Evolutionary conservation across 2,113 vertebrate species (phyloP).

Genomic region (Cranoglanis bouderius): DNA sequence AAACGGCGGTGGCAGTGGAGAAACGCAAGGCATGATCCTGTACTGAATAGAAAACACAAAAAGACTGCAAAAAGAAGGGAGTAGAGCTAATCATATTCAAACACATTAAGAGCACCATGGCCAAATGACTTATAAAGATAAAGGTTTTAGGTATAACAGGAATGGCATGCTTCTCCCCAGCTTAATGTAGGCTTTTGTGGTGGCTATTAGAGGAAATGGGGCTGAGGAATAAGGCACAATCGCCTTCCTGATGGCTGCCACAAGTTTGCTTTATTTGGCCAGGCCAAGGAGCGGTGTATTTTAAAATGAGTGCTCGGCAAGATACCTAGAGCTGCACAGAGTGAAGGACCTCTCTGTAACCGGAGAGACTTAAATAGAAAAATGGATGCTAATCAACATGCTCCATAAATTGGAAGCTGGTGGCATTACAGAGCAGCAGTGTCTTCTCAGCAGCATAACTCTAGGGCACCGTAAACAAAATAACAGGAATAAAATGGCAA

Average conservation of each 20-base stretch:
- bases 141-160: conserved; percentile 70
- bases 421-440: conserved; percentile 48
- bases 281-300: conserved; percentile 28
- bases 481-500: conserved; percentile 44
- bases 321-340: conserved; percentile 1
- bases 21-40: conserved; percentile 44
- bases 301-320: conserved; percentile 46
- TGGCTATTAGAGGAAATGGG: conserved; percentile 61
- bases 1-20: neutral
- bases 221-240: conserved; percentile 55
- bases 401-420: conserved; percentile 45
- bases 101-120: conserved; percentile 64
- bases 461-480: conserved; percentile 46
- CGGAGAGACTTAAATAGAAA: conserved; percentile 42
- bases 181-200: conserved; percentile 75
- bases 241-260: conserved; percentile 50
- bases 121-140: conserved; percentile 66
- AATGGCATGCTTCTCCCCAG: conserved; percentile 65
- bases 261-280: conserved; percentile 56
- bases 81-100: conserved; percentile 63
- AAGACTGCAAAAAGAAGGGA: conserved; percentile 32
- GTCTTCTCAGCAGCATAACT: conserved; percentile 34
- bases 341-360: conserved; percentile 39
- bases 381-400: conserved; percentile 54
- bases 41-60: conserved; percentile 51